A percentile compares a stretch with the other conserved stretches of the same genome.
phyloP scores from a whole-genome alignment of 2,113 vertebrate genomes.

The Brachyhypopomus gauderio region DNA sequence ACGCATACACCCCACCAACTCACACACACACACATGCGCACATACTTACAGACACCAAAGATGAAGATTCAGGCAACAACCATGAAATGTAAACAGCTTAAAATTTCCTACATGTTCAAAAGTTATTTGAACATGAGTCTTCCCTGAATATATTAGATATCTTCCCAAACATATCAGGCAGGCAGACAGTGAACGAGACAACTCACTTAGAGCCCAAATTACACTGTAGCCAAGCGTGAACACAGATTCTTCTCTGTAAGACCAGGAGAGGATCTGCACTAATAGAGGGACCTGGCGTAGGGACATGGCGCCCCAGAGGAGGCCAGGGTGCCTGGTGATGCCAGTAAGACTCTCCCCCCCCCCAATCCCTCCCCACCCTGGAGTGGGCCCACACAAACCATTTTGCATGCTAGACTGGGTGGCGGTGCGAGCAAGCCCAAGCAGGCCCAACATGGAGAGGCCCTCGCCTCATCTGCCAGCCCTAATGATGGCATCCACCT shows the following conservation, averaged over 20 bases:
- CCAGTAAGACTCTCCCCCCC: conserved; percentile 39
- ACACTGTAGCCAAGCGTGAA: conserved; percentile 47
- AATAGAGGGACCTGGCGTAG: conserved; percentile 47
- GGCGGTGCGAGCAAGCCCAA: conserved; percentile 82
- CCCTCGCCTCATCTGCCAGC: conserved; percentile 91
- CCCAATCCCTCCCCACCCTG: conserved; percentile 39
- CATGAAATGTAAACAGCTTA: not conserved
- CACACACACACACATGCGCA: not conserved
- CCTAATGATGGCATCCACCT: conserved; percentile 97
- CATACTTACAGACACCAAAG: not conserved
- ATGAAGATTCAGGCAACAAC: not conserved
- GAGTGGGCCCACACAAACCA: conserved; percentile 70
- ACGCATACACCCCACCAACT: no score
- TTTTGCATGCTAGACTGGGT: conserved; percentile 88
- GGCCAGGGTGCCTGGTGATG: conserved; percentile 28
- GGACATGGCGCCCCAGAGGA: conserved; percentile 49
- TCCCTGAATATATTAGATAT: conserved; percentile 11
- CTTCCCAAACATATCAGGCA: conserved; percentile 20
- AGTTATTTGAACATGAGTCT: not conserved
- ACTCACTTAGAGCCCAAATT: conserved; percentile 49
- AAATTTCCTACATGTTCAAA: not conserved
- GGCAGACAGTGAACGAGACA: conserved; percentile 13
- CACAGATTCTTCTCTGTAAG: conserved; percentile 39
- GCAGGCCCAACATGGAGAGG: conserved; percentile 81
- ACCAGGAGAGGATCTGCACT: conserved; percentile 40